Evolutionary conservation across 2,888 invertebrate genomes (phyloP).

Genomic region (Arrhopalites spinosus): DNA sequence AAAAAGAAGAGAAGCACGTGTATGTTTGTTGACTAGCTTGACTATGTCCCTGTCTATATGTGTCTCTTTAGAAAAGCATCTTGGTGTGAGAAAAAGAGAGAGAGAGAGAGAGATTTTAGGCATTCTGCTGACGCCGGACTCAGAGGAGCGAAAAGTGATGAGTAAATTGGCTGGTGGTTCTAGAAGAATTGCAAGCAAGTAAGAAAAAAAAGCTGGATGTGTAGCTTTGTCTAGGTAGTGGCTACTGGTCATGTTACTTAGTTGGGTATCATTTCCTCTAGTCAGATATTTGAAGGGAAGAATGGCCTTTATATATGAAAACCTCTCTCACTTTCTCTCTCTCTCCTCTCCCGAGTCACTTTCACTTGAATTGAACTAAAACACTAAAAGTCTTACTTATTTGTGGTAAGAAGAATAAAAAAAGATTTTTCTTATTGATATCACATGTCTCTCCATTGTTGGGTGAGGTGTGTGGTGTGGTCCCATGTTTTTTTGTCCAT

Average conservation of each 20-base stretch:
- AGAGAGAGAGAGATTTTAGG: slow-evolving; percentile 21
- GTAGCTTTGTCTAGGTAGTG: neutral
- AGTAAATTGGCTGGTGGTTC: slow-evolving; percentile 40
- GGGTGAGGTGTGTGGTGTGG: neutral
- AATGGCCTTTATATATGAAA: too few relatives aligned
- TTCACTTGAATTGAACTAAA: too few relatives aligned
- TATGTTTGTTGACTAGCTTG: too few relatives aligned
- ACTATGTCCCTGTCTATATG: neutral
- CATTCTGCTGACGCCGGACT: slow-evolving; percentile 42
- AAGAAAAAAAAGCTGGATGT: neutral
- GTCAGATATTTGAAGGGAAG: neutral
- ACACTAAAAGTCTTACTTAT: too few relatives aligned
- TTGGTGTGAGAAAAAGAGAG: neutral
- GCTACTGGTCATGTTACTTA: too few relatives aligned
- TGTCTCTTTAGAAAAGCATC: neutral
- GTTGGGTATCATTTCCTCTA: neutral
- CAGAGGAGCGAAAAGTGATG: slow-evolving; percentile 42
- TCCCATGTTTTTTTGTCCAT: neutral
- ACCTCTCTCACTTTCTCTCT: too few relatives aligned
- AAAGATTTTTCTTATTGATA: slow-evolving; percentile 28
- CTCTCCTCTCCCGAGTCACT: too few relatives aligned
- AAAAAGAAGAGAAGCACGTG: neutral
- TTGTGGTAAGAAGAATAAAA: neutral
- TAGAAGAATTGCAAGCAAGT: slow-evolving; percentile 32
- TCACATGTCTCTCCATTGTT: slow-evolving; percentile 12